Base-by-base conservation (phyloP, 2,113 vertebrate species). In the Cebidichthys violaceus region DNA sequence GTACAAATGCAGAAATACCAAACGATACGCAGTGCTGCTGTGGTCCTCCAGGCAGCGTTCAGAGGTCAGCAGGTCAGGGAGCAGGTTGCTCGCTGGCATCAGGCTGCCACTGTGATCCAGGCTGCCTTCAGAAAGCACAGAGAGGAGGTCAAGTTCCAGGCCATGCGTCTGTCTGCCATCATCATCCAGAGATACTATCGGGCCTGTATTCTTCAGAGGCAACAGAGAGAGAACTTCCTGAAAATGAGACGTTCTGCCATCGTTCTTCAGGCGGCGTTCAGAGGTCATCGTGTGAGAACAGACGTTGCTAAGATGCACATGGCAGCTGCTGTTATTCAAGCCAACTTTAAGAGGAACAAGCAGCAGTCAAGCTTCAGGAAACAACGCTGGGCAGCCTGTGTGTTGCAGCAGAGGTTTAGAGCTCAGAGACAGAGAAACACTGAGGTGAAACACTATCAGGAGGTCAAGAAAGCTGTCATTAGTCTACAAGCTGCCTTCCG, bases 131-230 rank as follows among this genome's bases (percentile, higher is more conserved):
- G 92, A 85, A 97, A 94, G 92, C 91, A 96, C 72, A 83, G 62
- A 41, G 82, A 85, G 41, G 80, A 50, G 8, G 33, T 68, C 8
- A 95, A 94, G 45, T 99, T 95, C 24, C 85, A 3, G 33, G 89
- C 93, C 78, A 93, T 96, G 93, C 92, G 86, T 74, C 45, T 81
- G 62, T 96, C 97, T 1, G 92, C 95, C 39, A 8, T 94, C 20
- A 17, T 94, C 65, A 96, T 98, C 88, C 96, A 99, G 85, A 93
- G 86, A 69, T 77, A 67, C 27, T 97, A 94, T 17, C 93, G 96
- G 78, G 94, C 95, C 3, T 82, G 81, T 55, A 1, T 70, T 68
- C 68, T 92, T 45, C 89, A 94, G 4, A 95, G 77, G 68, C 15
- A 1, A 5, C 92, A 95, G 4, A 91, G 47, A 2, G 78, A 82